Base-by-base conservation (phyloP, 2,888 invertebrate species). In the Allacma fusca region DNA sequence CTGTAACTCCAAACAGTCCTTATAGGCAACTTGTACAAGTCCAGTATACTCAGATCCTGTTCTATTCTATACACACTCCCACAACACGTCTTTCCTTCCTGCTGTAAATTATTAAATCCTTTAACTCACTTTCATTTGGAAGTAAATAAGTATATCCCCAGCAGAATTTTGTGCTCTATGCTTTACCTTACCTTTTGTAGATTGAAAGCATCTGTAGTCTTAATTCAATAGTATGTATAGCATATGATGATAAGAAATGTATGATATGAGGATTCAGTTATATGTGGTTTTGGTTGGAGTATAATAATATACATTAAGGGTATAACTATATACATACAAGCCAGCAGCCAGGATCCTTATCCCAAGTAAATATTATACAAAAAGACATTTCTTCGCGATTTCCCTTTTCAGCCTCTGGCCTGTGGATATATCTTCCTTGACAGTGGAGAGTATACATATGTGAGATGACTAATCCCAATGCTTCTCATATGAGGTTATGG, bases 41-140 rank as follows among this genome's bases (percentile, higher is more conserved):
- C n/a, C n/a, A n/a, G n/a, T n/a, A n/a, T n/a, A n/a, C n/a, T n/a
- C n/a, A n/a, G n/a, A n/a, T n/a, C n/a, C n/a, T n/a, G n/a, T n/a
- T n/a, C n/a, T n/a, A n/a, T n/a, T n/a, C n/a, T n/a, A n/a, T n/a
- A n/a, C n/a, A n/a, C n/a, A n/a, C n/a, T n/a, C n/a, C 28, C 19
- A 19, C 65, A 50, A 2, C 50, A 2, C 2, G 16, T 9, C 4
- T 7, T 28, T 28, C 65, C 26, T 65, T 28, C 65, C 26, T 65
- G 65, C n/a, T 23, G 4, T 65, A 24, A 29, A 12, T 34, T 67
- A 5, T 7, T 64, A 65, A 2, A 13, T n/a, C 28, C 34, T 19
- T 50, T 50, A 70, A 70, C 70, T 70, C 70, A 50, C 70, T 70
- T 70, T 70, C 70, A 50, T 44, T 70, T 26, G 43, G 26, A 5